phyloP scores from a whole-genome alignment of 1,140 invertebrate genomes.

The Zaprionus davidi region DNA sequence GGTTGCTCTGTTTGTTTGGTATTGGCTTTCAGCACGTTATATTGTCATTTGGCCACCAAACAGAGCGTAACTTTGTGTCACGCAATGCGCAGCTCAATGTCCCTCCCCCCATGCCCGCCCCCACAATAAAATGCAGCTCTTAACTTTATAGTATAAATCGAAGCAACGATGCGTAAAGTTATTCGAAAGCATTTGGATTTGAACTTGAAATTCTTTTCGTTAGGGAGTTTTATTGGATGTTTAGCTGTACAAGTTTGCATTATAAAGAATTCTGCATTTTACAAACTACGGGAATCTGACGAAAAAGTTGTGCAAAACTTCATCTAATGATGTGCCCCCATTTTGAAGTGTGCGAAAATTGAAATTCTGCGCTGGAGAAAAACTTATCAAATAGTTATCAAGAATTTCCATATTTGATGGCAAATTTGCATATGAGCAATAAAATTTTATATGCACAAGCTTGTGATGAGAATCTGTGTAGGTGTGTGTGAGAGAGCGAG shows the following conservation, averaged over 20 bases:
- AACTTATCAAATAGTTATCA: constrained; percentile 52
- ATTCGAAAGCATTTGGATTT: constrained; percentile 65
- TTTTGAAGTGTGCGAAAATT: constrained; percentile 39
- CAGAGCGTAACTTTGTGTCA: constrained; percentile 76
- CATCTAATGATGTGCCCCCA: constrained; percentile 44
- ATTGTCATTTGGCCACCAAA: constrained; percentile 64
- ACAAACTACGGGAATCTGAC: not conserved
- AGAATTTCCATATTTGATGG: constrained; percentile 71
- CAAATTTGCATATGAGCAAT: constrained; percentile 60
- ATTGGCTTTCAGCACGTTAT: constrained; percentile 44
- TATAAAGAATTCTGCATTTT: too few relatives aligned
- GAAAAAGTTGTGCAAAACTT: constrained; percentile 51
- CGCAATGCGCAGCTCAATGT: constrained; percentile 40
- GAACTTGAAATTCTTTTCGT: constrained; percentile 70
- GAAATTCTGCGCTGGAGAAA: constrained; percentile 34
- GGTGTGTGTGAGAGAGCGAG: not conserved
- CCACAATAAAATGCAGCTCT: constrained; percentile 44
- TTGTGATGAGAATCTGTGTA: not conserved
- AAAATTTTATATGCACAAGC: constrained; percentile 30
- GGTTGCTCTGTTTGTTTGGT: constrained; percentile 16
- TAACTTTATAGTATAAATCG: constrained; percentile 56
- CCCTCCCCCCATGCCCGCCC: not conserved
- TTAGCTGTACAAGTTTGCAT: constrained; percentile 13
- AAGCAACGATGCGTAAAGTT: constrained; percentile 70
- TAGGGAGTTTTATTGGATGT: constrained; percentile 18